A percentile compares a stretch with the other conserved stretches of the same genome.
These are phyloP conservation scores for Hipparchia sbordonii DNA, from an alignment of 2,888 invertebrate genomes.

Conservation along the genomic window DNA sequence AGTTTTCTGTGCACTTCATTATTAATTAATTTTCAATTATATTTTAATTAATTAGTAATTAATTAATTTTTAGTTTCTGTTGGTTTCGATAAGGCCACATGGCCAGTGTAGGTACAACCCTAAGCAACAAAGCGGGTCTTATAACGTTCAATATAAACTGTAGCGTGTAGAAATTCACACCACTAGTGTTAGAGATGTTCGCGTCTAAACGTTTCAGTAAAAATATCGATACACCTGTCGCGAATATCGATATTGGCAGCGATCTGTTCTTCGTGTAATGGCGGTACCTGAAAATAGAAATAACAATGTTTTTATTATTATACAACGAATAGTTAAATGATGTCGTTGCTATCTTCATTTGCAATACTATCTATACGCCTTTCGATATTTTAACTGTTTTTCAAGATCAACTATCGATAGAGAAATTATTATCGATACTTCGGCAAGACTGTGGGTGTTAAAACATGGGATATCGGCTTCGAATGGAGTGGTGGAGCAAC, in stretches of 20 bases:
- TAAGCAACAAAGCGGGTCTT: conserved; percentile 55
- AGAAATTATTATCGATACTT: too few species aligned
- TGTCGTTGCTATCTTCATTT: too few species aligned
- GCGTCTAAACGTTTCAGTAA: conserved; percentile 46
- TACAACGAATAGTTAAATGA: too few species aligned
- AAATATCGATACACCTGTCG: conserved; percentile 46
- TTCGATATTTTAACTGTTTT: too few species aligned
- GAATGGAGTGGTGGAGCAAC: too few species aligned
- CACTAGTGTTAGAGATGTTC: conserved; percentile 48
- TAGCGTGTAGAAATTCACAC: conserved; percentile 47
- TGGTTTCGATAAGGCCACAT: conserved; percentile 56
- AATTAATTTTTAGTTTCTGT: conserved; percentile 25
- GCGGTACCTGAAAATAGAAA: conserved; percentile 63
- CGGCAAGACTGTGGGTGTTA: too few species aligned
- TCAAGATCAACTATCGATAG: too few species aligned
- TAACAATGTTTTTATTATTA: background rate
- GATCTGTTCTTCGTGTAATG: conserved; percentile 66
- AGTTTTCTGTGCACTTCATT: background rate
- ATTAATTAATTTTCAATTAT: background rate
- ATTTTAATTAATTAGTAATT: background rate
- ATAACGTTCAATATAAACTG: conserved; percentile 51
- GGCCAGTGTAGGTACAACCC: conserved; percentile 53
- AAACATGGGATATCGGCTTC: too few species aligned
- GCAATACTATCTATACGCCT: too few species aligned
- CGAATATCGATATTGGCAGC: conserved; percentile 52